Conservation (phyloP, 2,113 vertebrate genomes). For the Hippoglossus stenolepis region DNA sequence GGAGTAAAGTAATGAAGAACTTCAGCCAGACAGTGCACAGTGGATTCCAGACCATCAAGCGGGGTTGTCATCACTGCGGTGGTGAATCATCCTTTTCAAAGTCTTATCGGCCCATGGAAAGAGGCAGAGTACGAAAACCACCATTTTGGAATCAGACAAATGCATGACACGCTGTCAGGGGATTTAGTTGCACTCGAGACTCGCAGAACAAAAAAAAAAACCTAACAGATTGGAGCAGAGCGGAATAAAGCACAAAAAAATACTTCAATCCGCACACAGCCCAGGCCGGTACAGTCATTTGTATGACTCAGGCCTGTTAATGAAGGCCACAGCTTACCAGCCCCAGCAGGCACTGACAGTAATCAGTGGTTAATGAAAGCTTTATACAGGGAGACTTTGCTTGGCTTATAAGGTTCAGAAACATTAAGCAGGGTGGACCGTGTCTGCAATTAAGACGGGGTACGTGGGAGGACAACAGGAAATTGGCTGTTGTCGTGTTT, state of each 20-base stretch:
- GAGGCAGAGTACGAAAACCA: slow-evolving; percentile 51
- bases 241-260: slow-evolving; percentile 33
- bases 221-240: slow-evolving; percentile 39
- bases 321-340: slow-evolving; percentile 55
- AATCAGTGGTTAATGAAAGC: slow-evolving; percentile 67
- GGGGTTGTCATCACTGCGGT: slow-evolving; percentile 53
- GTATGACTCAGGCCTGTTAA: slow-evolving; percentile 63
- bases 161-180: slow-evolving; percentile 53
- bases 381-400: slow-evolving; percentile 55
- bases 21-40: slow-evolving; percentile 23
- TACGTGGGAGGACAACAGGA: slow-evolving; percentile 52
- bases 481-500: slow-evolving; percentile 53
- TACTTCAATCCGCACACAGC: slow-evolving; percentile 37
- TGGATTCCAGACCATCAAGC: slow-evolving; percentile 54
- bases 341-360: slow-evolving; percentile 52
- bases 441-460: slow-evolving; percentile 51
- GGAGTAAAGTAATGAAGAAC: slow-evolving; percentile 36
- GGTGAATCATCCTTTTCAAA: slow-evolving; percentile 59
- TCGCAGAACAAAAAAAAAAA: slow-evolving; percentile 33
- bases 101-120: slow-evolving; percentile 44
- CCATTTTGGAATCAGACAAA: slow-evolving; percentile 58
- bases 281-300: slow-evolving; percentile 10
- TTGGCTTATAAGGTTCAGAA: slow-evolving; percentile 54
- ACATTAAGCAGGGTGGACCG: slow-evolving; percentile 51
- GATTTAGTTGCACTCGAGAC: slow-evolving; percentile 59